Base-by-base conservation (phyloP, 2,113 vertebrate genomes). In the Natator depressus region DNA sequence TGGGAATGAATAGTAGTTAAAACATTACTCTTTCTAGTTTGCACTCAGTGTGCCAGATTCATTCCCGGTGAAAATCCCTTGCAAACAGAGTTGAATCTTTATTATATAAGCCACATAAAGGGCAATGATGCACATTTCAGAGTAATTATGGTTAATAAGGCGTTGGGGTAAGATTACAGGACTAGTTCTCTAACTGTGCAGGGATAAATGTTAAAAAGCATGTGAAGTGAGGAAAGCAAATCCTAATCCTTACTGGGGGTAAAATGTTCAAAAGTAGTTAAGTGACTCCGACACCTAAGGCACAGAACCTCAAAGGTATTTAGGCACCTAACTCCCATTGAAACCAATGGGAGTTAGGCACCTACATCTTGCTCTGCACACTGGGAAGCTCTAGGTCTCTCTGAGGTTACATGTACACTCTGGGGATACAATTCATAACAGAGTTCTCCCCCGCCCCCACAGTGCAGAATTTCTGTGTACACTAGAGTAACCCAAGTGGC, bases 111-210 rank as follows among this genome's bases (percentile, higher is more conserved):
- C n/a, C 42, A 89, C 0, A 0, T 49, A 87, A 95, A 93, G 91
- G 90, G 82, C 87, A 95, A 80, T 5, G 69, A 92, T 84, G 82
- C 82, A 79, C 76, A 85, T 93, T 95, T 91, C 89, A 84, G 76
- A 88, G 78, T 91, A 93, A 95, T 95, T 90, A 95, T 7, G 49
- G 78, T 80, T 93, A 95, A 95, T 91, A 90, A 91, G 94, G 55
- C n/a, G 62, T 76, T 42, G 35, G 47, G 24, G 31, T 75, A 75
- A 42, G n/a, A 62, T 35, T 55, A 46, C 89, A 88, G 89, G 91
- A 69, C n/a, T 89, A 88, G 51, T 76, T 87, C 87, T 88, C 85
- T 80, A 94, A 90, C 65, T 95, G 89, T 78, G 65, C 12, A 80
- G 69, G 42, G 90, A 82, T 49, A 79, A 92, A 16, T 80, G 82